phyloP scores from a whole-genome alignment of 2,888 invertebrate species.

The Orchesellides sinensis region DNA sequence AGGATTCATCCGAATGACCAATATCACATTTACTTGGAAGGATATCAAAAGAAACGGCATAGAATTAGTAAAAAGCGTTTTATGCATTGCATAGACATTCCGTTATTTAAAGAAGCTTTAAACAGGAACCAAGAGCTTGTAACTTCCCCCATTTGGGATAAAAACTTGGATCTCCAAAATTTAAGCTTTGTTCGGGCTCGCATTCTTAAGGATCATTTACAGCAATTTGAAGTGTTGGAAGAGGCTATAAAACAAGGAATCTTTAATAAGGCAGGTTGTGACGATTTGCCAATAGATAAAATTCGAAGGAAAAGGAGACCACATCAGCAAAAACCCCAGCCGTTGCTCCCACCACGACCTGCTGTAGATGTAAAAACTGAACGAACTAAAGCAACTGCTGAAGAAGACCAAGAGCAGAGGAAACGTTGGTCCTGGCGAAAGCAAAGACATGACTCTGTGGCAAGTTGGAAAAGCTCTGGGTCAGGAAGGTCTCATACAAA shows the following conservation, averaged over 20 bases:
- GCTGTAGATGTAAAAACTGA: too few species aligned
- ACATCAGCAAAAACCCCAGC: not conserved
- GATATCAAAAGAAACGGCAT: constrained; percentile 26
- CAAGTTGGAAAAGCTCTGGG: too few species aligned
- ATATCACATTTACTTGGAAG: not conserved
- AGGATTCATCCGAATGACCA: constrained; percentile 19
- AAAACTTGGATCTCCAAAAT: not conserved
- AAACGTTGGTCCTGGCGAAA: constrained; percentile 4
- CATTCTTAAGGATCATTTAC: constrained; percentile 23
- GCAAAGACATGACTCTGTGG: not conserved
- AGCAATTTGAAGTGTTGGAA: constrained; percentile 34
- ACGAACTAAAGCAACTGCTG: not conserved
- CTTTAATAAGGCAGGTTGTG: constrained; percentile 15
- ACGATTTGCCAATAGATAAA: constrained; percentile 1
- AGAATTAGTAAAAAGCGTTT: constrained; percentile 33
- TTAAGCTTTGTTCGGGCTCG: not conserved
- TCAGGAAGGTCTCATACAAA: too few species aligned
- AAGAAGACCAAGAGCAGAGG: not conserved
- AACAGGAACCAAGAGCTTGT: not conserved
- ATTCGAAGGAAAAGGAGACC: constrained; percentile 7
- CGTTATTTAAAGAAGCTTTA: constrained; percentile 14
- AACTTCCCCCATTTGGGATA: constrained; percentile 18
- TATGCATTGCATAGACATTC: constrained; percentile 31
- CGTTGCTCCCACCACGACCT: too few species aligned
- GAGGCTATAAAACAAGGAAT: constrained; percentile 36